phyloP scores from a whole-genome alignment of 37 sponge, comb jelly and placozoan species.

The Diacarnus erythraeanus region DNA sequence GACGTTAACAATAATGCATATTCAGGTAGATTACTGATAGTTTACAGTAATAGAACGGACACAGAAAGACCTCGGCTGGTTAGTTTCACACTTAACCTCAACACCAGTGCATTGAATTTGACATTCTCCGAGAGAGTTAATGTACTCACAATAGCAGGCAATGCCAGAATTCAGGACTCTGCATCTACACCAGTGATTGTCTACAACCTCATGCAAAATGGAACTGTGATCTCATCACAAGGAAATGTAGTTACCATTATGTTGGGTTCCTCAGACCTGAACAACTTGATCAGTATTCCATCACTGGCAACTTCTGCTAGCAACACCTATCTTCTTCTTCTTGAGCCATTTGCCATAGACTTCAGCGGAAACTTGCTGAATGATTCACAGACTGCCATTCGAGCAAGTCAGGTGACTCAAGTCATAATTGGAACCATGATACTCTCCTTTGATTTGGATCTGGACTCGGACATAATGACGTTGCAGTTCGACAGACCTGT shows the following conservation, averaged over 20 bases:
- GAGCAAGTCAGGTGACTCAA: constrained; percentile 6
- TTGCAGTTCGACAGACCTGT: constrained; percentile 21
- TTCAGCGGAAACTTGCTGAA: neutral
- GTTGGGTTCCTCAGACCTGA: constrained; percentile 14
- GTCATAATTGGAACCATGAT: constrained; percentile 16
- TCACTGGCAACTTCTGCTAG: constrained; percentile 1
- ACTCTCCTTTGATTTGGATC: constrained; percentile 41
- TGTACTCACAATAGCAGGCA: neutral
- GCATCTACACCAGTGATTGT: neutral
- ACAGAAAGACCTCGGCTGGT: constrained; percentile 9
- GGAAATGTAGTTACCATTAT: neutral
- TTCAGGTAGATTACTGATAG: neutral
- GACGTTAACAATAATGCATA: neutral
- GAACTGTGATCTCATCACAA: neutral
- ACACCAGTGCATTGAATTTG: constrained; percentile 13
- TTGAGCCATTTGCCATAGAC: constrained; percentile 10
- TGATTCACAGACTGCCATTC: neutral
- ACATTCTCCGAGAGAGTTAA: constrained; percentile 40
- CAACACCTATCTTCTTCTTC: constrained; percentile 21
- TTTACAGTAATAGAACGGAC: neutral
- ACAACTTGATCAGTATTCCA: constrained; percentile 3
- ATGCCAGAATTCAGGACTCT: constrained; percentile 14
- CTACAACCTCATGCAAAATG: constrained; percentile 15
- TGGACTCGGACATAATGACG: constrained; percentile 25
- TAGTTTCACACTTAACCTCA: constrained; percentile 18